Percentiles rank a stretch among this genome's conserved stretches.
These are phyloP conservation scores for Cathartes aura DNA, from an alignment of 2,113 vertebrate species.

Conservation along the genomic window DNA sequence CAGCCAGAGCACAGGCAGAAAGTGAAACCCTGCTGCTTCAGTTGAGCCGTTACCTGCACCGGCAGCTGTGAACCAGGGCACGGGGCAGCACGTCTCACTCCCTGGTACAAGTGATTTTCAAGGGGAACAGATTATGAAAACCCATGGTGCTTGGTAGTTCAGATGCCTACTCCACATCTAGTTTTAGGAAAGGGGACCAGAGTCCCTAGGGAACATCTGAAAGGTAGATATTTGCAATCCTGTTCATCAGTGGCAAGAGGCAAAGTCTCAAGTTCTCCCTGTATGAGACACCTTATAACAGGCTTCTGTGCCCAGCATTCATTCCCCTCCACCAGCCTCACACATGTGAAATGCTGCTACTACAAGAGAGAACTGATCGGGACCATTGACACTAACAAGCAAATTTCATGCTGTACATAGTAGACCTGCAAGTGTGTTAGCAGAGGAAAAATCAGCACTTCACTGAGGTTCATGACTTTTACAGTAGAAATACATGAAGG, in stretches of 20 bases:
- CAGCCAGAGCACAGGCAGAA: not conserved
- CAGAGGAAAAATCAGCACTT: not conserved
- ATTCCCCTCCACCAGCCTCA: not conserved
- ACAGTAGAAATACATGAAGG: not conserved
- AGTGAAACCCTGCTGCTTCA: not conserved
- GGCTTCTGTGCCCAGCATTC: not conserved
- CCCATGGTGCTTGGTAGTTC: rapidly evolving
- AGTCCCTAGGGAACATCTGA: not conserved
- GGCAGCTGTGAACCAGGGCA: not conserved
- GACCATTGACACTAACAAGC: not conserved
- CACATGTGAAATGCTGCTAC: not conserved
- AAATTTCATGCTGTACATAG: not conserved
- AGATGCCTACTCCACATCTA: not conserved
- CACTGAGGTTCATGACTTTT: not conserved
- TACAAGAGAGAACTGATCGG: not conserved
- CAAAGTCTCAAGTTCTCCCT: not conserved
- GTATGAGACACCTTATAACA: not conserved
- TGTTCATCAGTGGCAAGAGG: not conserved
- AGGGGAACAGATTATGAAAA: not conserved
- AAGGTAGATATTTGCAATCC: not conserved
- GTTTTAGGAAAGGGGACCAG: not conserved
- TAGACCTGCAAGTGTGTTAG: not conserved
- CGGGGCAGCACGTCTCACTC: rapidly evolving
- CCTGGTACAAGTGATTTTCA: not conserved
- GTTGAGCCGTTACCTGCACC: not conserved